Evolutionary conservation across 1,140 invertebrate genomes (phyloP).

Genomic region (Phthorimaea operculella): DNA sequence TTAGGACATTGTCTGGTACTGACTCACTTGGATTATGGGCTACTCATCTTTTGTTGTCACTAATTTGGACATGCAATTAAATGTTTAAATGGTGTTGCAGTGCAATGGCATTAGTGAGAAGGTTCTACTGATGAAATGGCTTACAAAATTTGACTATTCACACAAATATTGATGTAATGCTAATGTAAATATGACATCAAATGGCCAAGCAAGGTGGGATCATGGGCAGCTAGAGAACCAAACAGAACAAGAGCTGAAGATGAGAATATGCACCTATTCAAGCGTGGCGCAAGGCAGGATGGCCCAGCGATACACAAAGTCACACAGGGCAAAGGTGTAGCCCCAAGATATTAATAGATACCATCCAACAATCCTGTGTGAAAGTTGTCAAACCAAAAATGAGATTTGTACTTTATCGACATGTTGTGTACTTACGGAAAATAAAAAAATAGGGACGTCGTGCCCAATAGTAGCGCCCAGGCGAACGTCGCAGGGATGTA

Average conservation of each 20-base stretch:
- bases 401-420: constrained; percentile 47
- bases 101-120: too few relatives aligned
- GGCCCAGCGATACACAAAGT: constrained; percentile 12
- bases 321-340: constrained; percentile 37
- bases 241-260: background rate
- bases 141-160: too few relatives aligned
- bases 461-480: constrained; percentile 91
- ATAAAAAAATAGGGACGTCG: constrained; percentile 94
- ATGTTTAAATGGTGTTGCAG: background rate
- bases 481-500: constrained; percentile 96
- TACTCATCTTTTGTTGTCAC: background rate
- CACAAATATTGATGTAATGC: background rate
- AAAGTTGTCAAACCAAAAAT: constrained; percentile 63
- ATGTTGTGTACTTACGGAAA: constrained; percentile 88
- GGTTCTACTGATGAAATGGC: too few relatives aligned
- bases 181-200: constrained; percentile 2
- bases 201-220: background rate
- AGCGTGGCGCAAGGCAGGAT: background rate
- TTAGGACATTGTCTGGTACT: background rate
- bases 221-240: background rate
- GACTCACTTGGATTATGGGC: background rate
- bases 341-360: constrained; percentile 55
- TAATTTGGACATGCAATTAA: background rate
- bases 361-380: constrained; percentile 54
- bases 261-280: background rate